These are phyloP conservation scores for Todiramphus chloris DNA, from an alignment of 2,113 vertebrate species.

Conservation along the genomic window DNA sequence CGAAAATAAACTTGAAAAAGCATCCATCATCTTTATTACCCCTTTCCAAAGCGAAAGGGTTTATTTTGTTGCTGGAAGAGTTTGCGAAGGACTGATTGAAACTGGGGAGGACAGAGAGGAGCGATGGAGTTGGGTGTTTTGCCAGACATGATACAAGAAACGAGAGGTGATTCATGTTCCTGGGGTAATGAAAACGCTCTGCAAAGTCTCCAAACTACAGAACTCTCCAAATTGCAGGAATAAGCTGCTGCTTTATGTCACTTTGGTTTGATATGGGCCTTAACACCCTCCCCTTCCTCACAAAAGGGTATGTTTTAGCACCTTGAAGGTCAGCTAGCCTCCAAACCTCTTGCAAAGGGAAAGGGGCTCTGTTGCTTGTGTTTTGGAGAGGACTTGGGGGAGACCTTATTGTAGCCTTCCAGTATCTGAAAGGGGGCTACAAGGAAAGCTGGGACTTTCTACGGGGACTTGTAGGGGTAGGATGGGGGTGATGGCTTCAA, in stretches of 20 bases:
- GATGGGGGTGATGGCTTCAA: no score
- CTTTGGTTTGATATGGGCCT: background rate
- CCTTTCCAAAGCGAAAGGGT: constrained; percentile 2
- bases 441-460: no score
- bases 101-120: background rate
- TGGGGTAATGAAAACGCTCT: background rate
- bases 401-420: no score
- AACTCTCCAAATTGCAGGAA: background rate
- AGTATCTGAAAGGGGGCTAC: no score
- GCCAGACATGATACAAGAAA: background rate
- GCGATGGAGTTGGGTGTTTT: background rate
- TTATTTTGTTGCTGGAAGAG: background rate
- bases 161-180: background rate
- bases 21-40: constrained; percentile 33
- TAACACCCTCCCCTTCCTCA: background rate
- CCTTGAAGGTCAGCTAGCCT: rapidly evolving
- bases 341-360: background rate
- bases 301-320: background rate
- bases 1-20: constrained; percentile 13
- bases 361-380: background rate
- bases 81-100: background rate
- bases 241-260: background rate
- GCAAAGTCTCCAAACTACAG: background rate
- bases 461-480: no score
- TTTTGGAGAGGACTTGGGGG: no score